A percentile compares a stretch with the other conserved stretches of the same genome.
phyloP scores from a whole-genome alignment of 2,888 invertebrate genomes.

The Parascotia fuliginaria region DNA sequence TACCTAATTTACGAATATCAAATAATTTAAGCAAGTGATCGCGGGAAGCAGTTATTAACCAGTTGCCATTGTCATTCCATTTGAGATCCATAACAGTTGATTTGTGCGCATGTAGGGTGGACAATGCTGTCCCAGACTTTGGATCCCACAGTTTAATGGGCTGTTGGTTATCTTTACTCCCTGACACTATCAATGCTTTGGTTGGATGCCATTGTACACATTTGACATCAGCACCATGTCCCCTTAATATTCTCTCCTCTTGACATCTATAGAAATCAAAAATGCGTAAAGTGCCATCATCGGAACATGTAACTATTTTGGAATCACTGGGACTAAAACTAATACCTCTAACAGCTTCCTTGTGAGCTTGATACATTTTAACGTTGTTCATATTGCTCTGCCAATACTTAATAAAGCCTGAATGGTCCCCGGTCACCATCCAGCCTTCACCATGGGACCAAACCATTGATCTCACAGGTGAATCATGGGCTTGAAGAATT shows the following conservation, averaged over 20 bases:
- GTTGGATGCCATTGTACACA: constrained; percentile 99
- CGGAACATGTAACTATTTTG: constrained; percentile 99
- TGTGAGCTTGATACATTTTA: constrained; percentile 99
- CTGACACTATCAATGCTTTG: constrained; percentile 98
- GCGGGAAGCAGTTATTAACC: constrained; percentile 99
- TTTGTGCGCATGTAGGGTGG: constrained; percentile 99
- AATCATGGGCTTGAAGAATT: constrained; percentile 99
- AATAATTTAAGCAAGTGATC: constrained; percentile 99
- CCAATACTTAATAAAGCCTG: constrained; percentile 99
- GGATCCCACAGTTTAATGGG: constrained; percentile 99
- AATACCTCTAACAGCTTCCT: constrained; percentile 99
- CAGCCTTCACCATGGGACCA: constrained; percentile 99
- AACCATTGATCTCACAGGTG: constrained; percentile 99
- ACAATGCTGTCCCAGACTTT: constrained; percentile 96
- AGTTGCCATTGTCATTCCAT: constrained; percentile 99
- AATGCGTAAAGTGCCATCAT: constrained; percentile 99
- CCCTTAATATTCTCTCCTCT: constrained; percentile 97
- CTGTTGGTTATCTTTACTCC: constrained; percentile 99
- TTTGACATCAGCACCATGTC: constrained; percentile 99
- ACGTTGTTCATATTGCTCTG: constrained; percentile 99
- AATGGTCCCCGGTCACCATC: constrained; percentile 99
- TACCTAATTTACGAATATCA: constrained; percentile 97
- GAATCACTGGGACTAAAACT: constrained; percentile 99
- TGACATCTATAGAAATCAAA: constrained; percentile 99
- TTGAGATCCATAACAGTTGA: constrained; percentile 99